These are phyloP conservation scores for Cebus imitator DNA, from an alignment of 2,113 vertebrate genomes.

Conservation along the genomic window DNA sequence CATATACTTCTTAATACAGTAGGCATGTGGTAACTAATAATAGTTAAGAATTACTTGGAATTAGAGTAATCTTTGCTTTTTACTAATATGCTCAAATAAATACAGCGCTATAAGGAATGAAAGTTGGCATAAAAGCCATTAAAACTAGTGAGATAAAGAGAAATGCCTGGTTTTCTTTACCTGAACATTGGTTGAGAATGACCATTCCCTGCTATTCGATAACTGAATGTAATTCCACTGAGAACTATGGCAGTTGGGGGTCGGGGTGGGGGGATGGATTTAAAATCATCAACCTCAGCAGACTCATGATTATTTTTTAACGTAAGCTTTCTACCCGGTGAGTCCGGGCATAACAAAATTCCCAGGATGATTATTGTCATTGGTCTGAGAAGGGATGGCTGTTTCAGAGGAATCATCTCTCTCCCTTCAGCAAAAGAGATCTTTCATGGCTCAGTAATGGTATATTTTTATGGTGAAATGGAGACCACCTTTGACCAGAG, in stretches of 20 bases:
- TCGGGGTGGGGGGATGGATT: not conserved
- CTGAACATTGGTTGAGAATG: not conserved
- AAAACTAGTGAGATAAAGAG: not conserved
- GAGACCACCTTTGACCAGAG: not conserved
- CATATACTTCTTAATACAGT: not conserved
- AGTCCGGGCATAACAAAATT: not conserved
- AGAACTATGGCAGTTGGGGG: not conserved
- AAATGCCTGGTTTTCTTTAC: not conserved
- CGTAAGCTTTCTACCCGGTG: not conserved
- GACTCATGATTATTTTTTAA: not conserved
- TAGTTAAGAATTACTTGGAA: not conserved
- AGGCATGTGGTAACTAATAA: not conserved
- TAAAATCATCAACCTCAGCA: not conserved
- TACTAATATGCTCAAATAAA: not conserved
- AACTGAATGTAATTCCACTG: not conserved
- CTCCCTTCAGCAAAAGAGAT: not conserved
- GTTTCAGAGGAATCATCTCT: not conserved
- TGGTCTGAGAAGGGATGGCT: not conserved
- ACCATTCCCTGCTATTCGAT: not conserved
- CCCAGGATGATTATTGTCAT: not conserved
- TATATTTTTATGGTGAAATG: not conserved
- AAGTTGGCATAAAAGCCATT: not conserved
- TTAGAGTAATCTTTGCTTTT: not conserved
- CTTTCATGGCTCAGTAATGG: not conserved
- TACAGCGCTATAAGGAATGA: not conserved